A percentile compares a stretch with the other conserved stretches of the same genome.
Conservation (phyloP, 2,797 vertebrate genomes). For the Neoniphon sammara region DNA sequence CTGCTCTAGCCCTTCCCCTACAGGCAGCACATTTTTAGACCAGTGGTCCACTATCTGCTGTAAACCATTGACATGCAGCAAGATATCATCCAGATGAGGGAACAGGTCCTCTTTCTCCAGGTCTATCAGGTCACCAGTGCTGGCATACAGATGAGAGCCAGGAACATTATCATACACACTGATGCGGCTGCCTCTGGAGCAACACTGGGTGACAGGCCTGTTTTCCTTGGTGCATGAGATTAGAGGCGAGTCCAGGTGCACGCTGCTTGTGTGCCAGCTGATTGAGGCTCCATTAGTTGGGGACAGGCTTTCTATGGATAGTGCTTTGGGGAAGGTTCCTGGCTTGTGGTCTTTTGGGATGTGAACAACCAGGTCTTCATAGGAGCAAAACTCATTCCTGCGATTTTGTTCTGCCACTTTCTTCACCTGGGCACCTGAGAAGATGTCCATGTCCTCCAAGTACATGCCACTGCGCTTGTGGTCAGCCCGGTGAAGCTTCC, state of each 20-base stretch:
- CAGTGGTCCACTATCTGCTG: constrained; percentile 94
- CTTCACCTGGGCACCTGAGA: constrained; percentile 82
- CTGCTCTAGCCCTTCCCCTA: constrained; percentile 71
- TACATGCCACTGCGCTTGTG: constrained; percentile 96
- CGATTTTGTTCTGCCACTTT: constrained; percentile 84
- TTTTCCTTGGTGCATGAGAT: constrained; percentile 80
- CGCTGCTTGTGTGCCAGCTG: constrained; percentile 87
- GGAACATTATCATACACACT: constrained; percentile 99
- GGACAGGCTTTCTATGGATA: constrained; percentile 97
- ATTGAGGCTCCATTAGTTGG: constrained; percentile 84
- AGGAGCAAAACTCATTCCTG: constrained; percentile 91
- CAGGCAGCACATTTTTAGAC: constrained; percentile 90
- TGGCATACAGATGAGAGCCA: constrained; percentile 94
- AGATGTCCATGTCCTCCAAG: constrained; percentile 92
- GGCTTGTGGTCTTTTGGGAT: constrained; percentile 99
- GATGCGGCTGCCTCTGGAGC: constrained; percentile 92
- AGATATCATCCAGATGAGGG: constrained; percentile 92
- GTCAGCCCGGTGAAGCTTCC: constrained; percentile 83
- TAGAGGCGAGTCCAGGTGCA: constrained; percentile 83
- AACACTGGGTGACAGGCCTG: constrained; percentile 84
- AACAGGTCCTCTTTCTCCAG: constrained; percentile 94
- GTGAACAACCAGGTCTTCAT: constrained; percentile 94
- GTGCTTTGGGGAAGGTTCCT: constrained; percentile 97
- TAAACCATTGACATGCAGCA: constrained; percentile 93
- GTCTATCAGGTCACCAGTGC: constrained; percentile 95